Conservation (phyloP, 2,888 invertebrate genomes). For the Drosophila ezoana region DNA sequence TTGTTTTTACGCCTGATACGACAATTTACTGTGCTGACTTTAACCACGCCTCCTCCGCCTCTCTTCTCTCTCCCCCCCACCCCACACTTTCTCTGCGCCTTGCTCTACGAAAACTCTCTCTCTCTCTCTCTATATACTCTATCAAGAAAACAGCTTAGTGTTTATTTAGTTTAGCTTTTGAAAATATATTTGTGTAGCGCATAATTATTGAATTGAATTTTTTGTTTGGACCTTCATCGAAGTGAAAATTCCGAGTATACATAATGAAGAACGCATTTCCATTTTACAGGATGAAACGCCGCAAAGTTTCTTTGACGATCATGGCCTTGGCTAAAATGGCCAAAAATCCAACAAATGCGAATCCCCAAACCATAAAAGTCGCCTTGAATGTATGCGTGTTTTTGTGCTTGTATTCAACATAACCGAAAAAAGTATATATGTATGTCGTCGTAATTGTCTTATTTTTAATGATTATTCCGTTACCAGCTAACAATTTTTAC, state of each 20-base stretch:
- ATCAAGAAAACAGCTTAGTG: conserved; percentile 26
- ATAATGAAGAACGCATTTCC: conserved; percentile 77
- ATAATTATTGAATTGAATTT: conserved; percentile 4
- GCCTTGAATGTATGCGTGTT: conserved; percentile 67
- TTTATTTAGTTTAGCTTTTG: conserved; percentile 4
- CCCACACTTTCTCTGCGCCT: conserved; percentile 21
- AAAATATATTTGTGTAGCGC: conserved; percentile 1
- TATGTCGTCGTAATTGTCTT: conserved; percentile 39
- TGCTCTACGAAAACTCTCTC: conserved; percentile 26
- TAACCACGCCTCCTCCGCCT: too few species aligned
- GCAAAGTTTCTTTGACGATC: conserved; percentile 99
- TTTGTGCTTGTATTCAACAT: conserved; percentile 56
- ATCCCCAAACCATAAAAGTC: conserved; percentile 53
- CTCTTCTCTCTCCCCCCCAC: not conserved
- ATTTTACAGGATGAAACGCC: conserved; percentile 99
- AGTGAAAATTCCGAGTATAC: conserved; percentile 9
- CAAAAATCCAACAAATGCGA: conserved; percentile 23
- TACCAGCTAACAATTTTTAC: conserved; percentile 34
- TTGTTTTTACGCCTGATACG: too few species aligned
- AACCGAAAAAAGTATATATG: conserved; percentile 41
- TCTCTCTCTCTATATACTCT: conserved; percentile 33
- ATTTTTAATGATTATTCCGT: conserved; percentile 29
- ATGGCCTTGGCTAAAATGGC: conserved; percentile 93
- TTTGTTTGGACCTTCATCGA: conserved; percentile 29
- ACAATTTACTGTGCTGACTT: conserved; percentile 46